Evolutionary conservation across 2,888 invertebrate species (phyloP).

Genomic region (Thymelicus lineola): DNA sequence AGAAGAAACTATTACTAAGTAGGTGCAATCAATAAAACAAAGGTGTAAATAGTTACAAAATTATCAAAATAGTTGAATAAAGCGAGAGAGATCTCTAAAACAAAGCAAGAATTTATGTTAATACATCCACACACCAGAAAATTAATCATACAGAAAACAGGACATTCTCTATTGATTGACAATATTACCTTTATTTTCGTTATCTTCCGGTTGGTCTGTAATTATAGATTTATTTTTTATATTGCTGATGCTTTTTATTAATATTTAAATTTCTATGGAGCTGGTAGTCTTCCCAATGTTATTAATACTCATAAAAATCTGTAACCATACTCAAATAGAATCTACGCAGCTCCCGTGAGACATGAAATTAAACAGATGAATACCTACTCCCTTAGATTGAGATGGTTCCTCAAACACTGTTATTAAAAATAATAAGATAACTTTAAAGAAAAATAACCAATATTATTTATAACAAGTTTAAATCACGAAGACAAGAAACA

Average conservation of each 20-base stretch:
- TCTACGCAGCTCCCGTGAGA: too few species aligned
- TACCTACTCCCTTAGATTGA: too few species aligned
- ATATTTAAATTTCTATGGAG: too few species aligned
- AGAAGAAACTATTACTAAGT: background rate
- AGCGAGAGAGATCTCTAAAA: background rate
- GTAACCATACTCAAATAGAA: too few species aligned
- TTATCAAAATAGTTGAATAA: background rate
- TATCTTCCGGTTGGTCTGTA: slow-evolving; percentile 76
- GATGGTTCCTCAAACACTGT: too few species aligned
- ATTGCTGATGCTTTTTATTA: background rate
- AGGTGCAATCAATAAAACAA: background rate
- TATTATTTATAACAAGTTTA: too few species aligned
- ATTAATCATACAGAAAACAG: slow-evolving; percentile 40
- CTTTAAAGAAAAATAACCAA: too few species aligned
- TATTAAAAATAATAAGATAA: too few species aligned
- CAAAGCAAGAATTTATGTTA: slow-evolving; percentile 13
- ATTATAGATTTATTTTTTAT: slow-evolving; percentile 42
- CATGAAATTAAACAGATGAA: too few species aligned
- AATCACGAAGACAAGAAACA: too few species aligned
- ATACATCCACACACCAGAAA: slow-evolving; percentile 27
- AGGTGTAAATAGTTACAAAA: background rate
- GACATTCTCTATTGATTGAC: slow-evolving; percentile 50
- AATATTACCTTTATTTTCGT: slow-evolving; percentile 74
- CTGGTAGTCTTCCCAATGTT: too few species aligned
- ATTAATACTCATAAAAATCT: too few species aligned